Evolutionary conservation across 92 coral and sea anemone species (phyloP).

Genomic region (Epizoanthus rinbou): DNA sequence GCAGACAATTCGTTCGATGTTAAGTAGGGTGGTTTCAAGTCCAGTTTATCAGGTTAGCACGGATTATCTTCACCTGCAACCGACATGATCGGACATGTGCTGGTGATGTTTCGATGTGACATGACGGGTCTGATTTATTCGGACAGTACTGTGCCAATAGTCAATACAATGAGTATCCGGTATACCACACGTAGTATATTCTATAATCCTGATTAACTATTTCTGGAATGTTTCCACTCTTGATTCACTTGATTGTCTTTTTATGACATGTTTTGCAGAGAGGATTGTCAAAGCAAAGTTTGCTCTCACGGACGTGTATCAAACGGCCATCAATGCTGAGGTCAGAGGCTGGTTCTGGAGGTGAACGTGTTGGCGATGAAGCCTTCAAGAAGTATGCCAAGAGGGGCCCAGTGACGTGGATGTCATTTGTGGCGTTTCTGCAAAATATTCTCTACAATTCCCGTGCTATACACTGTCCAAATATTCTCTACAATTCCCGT

Average conservation of each 20-base stretch:
- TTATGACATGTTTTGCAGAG: conserved; percentile 1
- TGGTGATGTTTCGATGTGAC: not conserved
- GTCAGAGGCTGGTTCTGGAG: conserved; percentile 2
- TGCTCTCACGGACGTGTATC: not conserved
- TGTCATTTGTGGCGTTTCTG: conserved; percentile 71
- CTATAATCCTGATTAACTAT: not conserved
- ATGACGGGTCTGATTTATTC: not conserved
- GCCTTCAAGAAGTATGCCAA: conserved; percentile 61
- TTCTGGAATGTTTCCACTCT: not conserved
- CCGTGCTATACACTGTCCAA: too few relatives aligned
- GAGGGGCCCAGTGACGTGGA: conserved; percentile 95
- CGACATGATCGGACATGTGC: too few relatives aligned
- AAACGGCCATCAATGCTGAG: not conserved
- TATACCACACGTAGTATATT: not conserved
- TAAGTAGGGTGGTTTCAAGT: not conserved
- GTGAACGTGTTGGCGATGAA: conserved; percentile 44
- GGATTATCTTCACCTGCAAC: not conserved
- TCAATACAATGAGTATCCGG: not conserved
- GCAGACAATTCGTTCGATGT: not conserved
- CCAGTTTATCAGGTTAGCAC: conserved; percentile 18
- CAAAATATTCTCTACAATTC: too few relatives aligned
- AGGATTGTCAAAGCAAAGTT: conserved; percentile 26
- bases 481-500: too few relatives aligned
- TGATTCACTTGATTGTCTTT: not conserved
- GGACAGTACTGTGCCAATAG: too few relatives aligned